Evolutionary conservation across 2,888 invertebrate genomes (phyloP).

Genomic region (Idaea biselata): DNA sequence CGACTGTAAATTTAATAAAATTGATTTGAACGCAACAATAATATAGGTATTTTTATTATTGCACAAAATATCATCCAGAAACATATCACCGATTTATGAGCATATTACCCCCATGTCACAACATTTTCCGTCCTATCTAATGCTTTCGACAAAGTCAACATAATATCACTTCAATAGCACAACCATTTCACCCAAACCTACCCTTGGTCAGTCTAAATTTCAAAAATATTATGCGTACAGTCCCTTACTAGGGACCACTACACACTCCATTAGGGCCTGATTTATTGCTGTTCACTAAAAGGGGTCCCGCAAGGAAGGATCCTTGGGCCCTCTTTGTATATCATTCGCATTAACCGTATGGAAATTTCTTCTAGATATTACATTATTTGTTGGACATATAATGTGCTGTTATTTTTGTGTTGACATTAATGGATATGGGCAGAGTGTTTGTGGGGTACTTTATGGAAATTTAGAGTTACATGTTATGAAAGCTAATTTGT

Average conservation of each 20-base stretch:
- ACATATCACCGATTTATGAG: no score
- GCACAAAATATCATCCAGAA: no score
- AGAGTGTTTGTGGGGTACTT: conserved; percentile 9
- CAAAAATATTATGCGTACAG: conserved; percentile 64
- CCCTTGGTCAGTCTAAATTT: conserved; percentile 57
- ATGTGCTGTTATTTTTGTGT: conserved; percentile 36
- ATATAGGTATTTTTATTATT: no score
- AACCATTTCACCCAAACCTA: conserved; percentile 30
- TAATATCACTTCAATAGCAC: conserved; percentile 12
- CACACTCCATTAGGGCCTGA: conserved; percentile 74
- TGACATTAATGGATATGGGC: conserved; percentile 16
- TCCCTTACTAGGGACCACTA: conserved; percentile 50
- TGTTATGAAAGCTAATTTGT: neutral
- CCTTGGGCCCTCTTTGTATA: conserved; percentile 62
- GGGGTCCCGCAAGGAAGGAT: conserved; percentile 68
- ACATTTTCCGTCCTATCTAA: conserved; percentile 5
- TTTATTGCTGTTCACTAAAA: conserved; percentile 74
- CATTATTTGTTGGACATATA: conserved; percentile 48
- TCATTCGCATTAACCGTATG: conserved; percentile 71
- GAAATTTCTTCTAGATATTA: conserved; percentile 45
- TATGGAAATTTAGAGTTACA: conserved; percentile 1
- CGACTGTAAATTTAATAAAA: no score
- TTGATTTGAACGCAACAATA: no score
- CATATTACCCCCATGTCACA: neutral
- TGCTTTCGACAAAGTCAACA: conserved; percentile 12